Evolutionary conservation across 1,140 invertebrate species (phyloP), one percentile per base, ranked within the genome.

Genomic region (Danaus melanippus): DNA sequence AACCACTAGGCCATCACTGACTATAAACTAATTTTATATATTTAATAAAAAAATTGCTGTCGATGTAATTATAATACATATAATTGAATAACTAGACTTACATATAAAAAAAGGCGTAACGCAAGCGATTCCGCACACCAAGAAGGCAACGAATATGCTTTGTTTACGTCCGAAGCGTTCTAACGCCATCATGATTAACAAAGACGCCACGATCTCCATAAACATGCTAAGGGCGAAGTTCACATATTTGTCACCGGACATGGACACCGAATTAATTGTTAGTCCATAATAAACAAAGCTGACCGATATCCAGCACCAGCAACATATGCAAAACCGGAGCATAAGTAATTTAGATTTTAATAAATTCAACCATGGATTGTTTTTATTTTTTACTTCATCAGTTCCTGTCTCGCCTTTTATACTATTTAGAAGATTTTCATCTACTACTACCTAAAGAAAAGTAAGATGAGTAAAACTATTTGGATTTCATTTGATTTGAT

Each of bases 281-380:
- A 96, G 78, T 0, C 94, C 95, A 74, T 95, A 96, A 78, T 94
- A 96, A 5, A 95, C 90, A 66, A 95, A 92, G 1, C 91, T 88
- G 61, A 90, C 89, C 2, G 91, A 89, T 2, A 91, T 79, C 92
- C 91, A 94, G 79, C 89, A 93, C 76, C 92, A 90, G 46, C 88
- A 90, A 58, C 92, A 91, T 12, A 90, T 88, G 7, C 90, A 71
- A 50, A 93, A 87, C 32, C 92, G 88, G 66, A 90, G 79, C 72
- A 92, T 62, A 62, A 91, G 88, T 48, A 88, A 87, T 10, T 86
- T 83, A 0, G 91, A 87, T 64, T 85, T 89, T 44, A 92, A 74
- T n/a, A 92, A 81, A 52, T 84, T 72, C 8, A 74, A 55, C 63
- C 91, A 87, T 0, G 88, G 76, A 60, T 84, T 63, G 9, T 56